These are phyloP conservation scores for Sebastes iracundus DNA, from an alignment of 2,797 vertebrate species.

Conservation along the genomic window DNA sequence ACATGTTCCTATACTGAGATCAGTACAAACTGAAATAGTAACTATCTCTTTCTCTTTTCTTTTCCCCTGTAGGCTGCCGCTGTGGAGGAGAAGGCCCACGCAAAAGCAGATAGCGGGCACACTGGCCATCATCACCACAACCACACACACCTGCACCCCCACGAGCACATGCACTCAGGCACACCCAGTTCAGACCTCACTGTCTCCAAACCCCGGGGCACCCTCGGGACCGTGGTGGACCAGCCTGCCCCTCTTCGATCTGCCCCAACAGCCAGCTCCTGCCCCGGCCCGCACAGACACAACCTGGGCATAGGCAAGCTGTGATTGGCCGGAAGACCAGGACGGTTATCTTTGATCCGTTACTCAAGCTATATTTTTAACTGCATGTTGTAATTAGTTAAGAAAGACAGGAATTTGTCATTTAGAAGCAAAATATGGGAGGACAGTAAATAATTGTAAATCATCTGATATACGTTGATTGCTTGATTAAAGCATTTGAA, in stretches of 20 bases:
- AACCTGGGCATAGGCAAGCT: constrained; percentile 43
- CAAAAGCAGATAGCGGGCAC: constrained; percentile 13
- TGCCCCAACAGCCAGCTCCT: constrained; percentile 50
- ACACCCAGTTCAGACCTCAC: background rate
- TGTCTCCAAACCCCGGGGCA: background rate
- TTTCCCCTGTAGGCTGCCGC: constrained; percentile 38
- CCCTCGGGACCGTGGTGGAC: constrained; percentile 54
- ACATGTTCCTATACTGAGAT: background rate
- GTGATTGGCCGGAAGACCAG: constrained; percentile 34
- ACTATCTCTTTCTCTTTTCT: background rate
- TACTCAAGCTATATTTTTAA: background rate
- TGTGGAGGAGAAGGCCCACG: constrained; percentile 33
- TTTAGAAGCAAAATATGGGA: background rate
- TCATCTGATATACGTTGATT: background rate
- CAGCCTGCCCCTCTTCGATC: constrained; percentile 44
- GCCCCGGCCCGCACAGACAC: constrained; percentile 64
- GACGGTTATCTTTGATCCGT: background rate
- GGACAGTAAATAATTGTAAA: background rate
- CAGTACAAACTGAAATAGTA: background rate
- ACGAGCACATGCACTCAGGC: constrained; percentile 52
- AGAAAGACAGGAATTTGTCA: background rate
- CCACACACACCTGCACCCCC: constrained; percentile 66
- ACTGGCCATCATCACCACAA: constrained; percentile 44
- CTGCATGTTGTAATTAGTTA: background rate
- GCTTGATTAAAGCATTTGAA: constrained; percentile 24